phyloP scores from a whole-genome alignment of 2,888 invertebrate genomes.

The Nymphalis c-album region DNA sequence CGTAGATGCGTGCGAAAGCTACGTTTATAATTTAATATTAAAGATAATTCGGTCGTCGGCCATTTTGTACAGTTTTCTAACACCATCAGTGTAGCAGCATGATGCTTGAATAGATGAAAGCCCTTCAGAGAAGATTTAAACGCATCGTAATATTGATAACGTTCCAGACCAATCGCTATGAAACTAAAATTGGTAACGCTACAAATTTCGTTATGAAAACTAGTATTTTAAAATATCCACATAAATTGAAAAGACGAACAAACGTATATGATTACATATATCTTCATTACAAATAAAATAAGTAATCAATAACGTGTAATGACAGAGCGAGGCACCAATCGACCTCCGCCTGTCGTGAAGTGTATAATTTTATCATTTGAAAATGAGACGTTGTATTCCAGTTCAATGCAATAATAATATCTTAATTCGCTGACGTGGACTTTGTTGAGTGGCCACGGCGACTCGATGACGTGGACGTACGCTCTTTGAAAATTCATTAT shows the following conservation, averaged over 20 bases:
- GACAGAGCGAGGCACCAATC: conserved; percentile 28
- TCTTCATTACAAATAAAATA: conserved; percentile 27
- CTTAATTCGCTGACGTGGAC: conserved; percentile 31
- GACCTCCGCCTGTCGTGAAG: conserved; percentile 12
- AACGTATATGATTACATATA: conserved; percentile 7
- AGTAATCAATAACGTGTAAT: conserved; percentile 39
- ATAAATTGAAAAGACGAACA: conserved; percentile 1
- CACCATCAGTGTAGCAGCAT: too few species aligned
- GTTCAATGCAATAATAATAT: conserved; percentile 25
- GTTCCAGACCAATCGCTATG: too few species aligned
- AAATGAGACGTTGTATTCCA: conserved; percentile 28
- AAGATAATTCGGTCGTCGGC: too few species aligned
- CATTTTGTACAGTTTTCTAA: too few species aligned
- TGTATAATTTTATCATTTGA: conserved; percentile 30
- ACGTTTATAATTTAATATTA: too few species aligned
- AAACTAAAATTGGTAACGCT: too few species aligned
- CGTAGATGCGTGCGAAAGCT: too few species aligned
- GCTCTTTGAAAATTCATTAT: conserved; percentile 6
- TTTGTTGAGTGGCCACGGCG: conserved; percentile 16
- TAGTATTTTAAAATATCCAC: not conserved
- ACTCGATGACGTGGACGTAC: conserved; percentile 11
- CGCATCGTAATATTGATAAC: too few species aligned
- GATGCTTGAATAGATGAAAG: too few species aligned
- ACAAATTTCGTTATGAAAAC: too few species aligned
- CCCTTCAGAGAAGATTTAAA: too few species aligned